Conservation (phyloP, 2,113 vertebrate genomes). For the Nestor notabilis region DNA sequence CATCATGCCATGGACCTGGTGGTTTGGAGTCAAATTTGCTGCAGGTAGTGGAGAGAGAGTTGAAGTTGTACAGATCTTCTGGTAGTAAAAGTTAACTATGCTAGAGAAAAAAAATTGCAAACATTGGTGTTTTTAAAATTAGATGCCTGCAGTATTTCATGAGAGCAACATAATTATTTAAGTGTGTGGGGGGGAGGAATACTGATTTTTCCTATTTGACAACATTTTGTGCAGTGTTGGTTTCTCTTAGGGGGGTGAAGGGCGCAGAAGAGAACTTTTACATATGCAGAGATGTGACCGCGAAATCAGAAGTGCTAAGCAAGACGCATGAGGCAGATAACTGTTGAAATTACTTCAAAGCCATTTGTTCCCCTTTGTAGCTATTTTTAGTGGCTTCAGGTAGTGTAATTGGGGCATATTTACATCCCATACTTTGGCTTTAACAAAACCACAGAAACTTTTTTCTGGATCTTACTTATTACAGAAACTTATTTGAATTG, state of each 20-base stretch:
- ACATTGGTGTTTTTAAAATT: background rate
- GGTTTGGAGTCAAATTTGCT: slow-evolving; percentile 97
- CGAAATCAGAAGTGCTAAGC: background rate
- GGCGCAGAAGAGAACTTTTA: background rate
- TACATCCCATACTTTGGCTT: background rate
- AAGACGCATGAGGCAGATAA: background rate
- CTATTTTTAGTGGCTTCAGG: background rate
- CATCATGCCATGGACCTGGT: slow-evolving; percentile 99
- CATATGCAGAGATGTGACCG: background rate
- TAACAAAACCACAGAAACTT: background rate
- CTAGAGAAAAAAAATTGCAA: background rate
- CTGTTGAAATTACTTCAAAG: background rate
- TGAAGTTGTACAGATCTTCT: background rate
- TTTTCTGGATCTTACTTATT: background rate
- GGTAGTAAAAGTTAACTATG: background rate
- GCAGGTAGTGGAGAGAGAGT: slow-evolving; percentile 80
- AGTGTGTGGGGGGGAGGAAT: background rate
- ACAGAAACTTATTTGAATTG: background rate
- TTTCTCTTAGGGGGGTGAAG: background rate
- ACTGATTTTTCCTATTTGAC: background rate
- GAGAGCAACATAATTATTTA: background rate
- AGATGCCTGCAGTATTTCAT: background rate
- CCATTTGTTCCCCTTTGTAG: background rate
- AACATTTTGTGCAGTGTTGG: background rate
- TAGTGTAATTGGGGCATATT: background rate